A percentile compares a stretch with the other conserved stretches of the same genome.
phyloP scores from a whole-genome alignment of 2,888 invertebrate genomes.

The Ennomos fuscantarius region DNA sequence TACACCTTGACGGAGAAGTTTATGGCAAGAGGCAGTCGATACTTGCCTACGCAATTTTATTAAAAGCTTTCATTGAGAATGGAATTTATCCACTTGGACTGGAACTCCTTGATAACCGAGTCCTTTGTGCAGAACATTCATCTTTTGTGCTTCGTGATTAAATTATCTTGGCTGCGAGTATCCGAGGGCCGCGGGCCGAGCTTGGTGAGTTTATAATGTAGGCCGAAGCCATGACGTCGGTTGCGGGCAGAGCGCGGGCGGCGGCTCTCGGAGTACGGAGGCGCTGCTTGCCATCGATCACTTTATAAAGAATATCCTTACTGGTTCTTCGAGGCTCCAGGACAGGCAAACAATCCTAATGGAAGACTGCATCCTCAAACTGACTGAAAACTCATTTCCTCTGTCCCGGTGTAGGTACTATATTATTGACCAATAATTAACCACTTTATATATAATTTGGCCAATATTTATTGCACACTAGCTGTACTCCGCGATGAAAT shows the following conservation, averaged over 20 bases:
- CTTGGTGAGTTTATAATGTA: not conserved
- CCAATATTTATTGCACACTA: too few relatives aligned
- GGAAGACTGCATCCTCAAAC: too few relatives aligned
- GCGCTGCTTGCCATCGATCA: slow-evolving; percentile 16
- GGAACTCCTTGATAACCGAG: not conserved
- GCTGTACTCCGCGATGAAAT: too few relatives aligned
- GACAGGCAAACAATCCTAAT: slow-evolving; percentile 10
- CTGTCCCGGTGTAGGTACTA: too few relatives aligned
- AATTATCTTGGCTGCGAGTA: slow-evolving; percentile 2
- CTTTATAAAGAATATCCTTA: slow-evolving; percentile 12
- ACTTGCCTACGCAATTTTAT: slow-evolving; percentile 10
- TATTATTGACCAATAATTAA: too few relatives aligned
- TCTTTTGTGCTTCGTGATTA: slow-evolving; percentile 2
- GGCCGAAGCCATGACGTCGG: not conserved
- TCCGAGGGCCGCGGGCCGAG: not conserved
- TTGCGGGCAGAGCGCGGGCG: not conserved
- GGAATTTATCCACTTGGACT: slow-evolving; percentile 4
- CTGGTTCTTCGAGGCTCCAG: slow-evolving; percentile 3
- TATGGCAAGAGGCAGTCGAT: not conserved
- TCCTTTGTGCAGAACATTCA: slow-evolving; percentile 4
- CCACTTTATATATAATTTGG: too few relatives aligned
- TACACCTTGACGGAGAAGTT: not conserved
- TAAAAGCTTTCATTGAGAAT: slow-evolving; percentile 15
- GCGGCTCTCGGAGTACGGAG: not conserved
- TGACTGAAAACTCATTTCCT: too few relatives aligned